A percentile compares a stretch with the other conserved stretches of the same genome.
Evolutionary conservation across 2,797 vertebrate species (phyloP).

Genomic region (Artibeus lituratus): DNA sequence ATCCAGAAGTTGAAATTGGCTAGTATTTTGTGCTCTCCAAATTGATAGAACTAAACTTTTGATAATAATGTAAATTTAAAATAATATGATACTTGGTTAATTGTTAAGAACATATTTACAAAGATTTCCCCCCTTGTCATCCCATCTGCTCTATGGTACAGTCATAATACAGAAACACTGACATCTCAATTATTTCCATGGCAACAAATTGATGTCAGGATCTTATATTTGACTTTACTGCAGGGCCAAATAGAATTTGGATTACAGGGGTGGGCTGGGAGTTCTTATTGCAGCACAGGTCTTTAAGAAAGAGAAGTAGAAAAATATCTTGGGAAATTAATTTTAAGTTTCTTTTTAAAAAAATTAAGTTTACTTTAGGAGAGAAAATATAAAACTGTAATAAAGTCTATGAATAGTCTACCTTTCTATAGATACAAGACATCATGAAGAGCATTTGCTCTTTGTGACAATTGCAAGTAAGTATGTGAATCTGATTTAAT

Average conservation of each 20-base stretch:
- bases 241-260: conserved; percentile 70
- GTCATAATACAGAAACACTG: conserved; percentile 70
- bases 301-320: conserved; percentile 36
- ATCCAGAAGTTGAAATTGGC: conserved; percentile 17
- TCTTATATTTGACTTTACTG: conserved; percentile 72
- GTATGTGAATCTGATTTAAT: conserved; percentile 20
- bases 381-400: neutral
- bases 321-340: conserved; percentile 53
- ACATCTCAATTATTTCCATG: conserved; percentile 75
- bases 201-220: conserved; percentile 74
- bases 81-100: conserved; percentile 55
- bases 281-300: conserved; percentile 50
- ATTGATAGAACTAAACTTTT: conserved; percentile 23
- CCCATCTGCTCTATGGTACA: conserved; percentile 67
- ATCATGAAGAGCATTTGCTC: neutral
- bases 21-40: conserved; percentile 11
- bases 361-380: conserved; percentile 6
- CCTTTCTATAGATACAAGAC: neutral
- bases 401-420: neutral
- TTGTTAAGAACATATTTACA: conserved; percentile 67
- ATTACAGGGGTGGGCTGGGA: conserved; percentile 50
- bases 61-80: conserved; percentile 57
- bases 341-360: neutral
- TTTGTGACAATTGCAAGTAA: neutral
- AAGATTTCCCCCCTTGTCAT: conserved; percentile 46